Percentiles rank a stretch among this genome's conserved stretches.
These are phyloP conservation scores for Pangasius djambal DNA, from an alignment of 2,797 vertebrate species.

Conservation along the genomic window DNA sequence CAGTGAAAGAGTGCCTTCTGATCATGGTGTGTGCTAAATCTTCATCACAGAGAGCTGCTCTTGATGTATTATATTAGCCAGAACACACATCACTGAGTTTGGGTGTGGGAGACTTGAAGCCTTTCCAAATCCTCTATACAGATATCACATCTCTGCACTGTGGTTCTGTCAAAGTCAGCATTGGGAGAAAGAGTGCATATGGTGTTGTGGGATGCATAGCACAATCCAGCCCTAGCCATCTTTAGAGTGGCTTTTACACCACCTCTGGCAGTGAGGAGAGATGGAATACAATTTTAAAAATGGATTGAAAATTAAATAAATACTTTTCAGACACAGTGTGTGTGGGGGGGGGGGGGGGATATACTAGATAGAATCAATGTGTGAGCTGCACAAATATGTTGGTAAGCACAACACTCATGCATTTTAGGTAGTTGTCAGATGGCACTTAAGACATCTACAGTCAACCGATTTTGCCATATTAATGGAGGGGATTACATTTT, in stretches of 20 bases:
- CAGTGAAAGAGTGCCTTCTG: neutral
- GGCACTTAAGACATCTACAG: neutral
- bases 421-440: neutral
- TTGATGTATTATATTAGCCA: neutral
- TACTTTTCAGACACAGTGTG: neutral
- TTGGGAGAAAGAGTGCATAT: neutral
- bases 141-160: neutral
- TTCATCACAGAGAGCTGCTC: neutral
- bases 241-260: neutral
- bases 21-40: neutral
- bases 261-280: constrained; percentile 1
- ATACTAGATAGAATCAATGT: neutral
- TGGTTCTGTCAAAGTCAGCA: neutral
- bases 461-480: neutral
- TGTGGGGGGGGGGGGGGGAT: too few species aligned
- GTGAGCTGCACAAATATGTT: neutral
- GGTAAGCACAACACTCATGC: neutral
- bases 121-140: neutral
- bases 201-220: neutral
- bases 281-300: neutral
- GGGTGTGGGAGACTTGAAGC: neutral
- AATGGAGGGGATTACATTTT: neutral
- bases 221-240: neutral
- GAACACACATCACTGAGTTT: neutral
- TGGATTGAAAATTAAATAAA: neutral